phyloP scores from a whole-genome alignment of 2,888 invertebrate genomes.

The Exephanes ischioxanthus region DNA sequence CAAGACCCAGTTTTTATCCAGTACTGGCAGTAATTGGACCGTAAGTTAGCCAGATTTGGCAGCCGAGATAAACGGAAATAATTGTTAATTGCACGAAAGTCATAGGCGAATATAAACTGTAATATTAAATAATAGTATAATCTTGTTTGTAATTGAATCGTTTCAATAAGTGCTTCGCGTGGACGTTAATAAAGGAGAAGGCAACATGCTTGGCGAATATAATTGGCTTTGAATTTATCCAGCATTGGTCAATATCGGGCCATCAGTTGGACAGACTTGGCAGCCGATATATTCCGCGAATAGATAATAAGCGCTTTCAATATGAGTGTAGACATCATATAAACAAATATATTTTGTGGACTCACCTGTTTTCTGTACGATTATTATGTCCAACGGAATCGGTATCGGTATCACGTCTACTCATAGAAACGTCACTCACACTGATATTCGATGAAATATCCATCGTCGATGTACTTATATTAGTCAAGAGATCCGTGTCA shows the following conservation, averaged over 20 bases:
- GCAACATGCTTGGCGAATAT: conserved; percentile 2
- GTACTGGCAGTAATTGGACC: conserved; percentile 1
- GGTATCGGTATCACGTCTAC: conserved; percentile 6
- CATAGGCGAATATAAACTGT: background rate
- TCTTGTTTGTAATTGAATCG: background rate
- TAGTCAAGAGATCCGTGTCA: background rate
- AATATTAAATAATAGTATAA: background rate
- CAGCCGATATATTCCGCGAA: background rate
- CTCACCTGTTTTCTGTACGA: background rate
- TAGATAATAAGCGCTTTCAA: background rate
- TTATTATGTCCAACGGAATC: background rate
- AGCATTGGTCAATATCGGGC: background rate
- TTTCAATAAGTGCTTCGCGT: background rate
- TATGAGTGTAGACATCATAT: conserved; percentile 3
- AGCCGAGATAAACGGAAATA: background rate
- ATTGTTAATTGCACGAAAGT: conserved; percentile 1
- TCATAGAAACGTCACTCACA: background rate
- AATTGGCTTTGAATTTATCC: background rate
- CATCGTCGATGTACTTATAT: conserved; percentile 3
- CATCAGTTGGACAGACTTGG: background rate
- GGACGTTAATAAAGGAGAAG: background rate
- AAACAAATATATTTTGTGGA: background rate
- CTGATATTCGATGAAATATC: background rate
- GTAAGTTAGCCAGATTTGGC: background rate
- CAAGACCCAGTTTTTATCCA: conserved; percentile 6